Base-by-base conservation (phyloP, 1,140 invertebrate genomes). In the Thaumatotibia leucotreta region DNA sequence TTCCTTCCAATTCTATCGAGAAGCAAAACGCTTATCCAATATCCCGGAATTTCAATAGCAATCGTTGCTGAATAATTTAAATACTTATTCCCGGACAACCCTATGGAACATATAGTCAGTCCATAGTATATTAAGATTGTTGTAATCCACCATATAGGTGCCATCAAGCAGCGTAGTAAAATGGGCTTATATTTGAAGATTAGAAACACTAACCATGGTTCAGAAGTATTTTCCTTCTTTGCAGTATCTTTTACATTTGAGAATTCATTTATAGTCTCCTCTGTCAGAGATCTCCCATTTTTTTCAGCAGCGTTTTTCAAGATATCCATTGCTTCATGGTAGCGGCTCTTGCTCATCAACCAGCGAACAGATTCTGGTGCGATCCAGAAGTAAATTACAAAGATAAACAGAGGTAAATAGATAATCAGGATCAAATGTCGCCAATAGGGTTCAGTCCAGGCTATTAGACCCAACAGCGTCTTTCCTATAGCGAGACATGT, bases 91-190 rank as follows among this genome's bases (percentile, higher is more conserved):
- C 95, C 95, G 29, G 92, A 93, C 20, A 96, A 86, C 27, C 94
- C 92, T 5, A 94, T 94, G 0, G 95, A 93, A 76, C 96, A 95
- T 9, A 96, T 90, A 1, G 95, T 95, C 6, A 97, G 75, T 0
- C 95, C 96, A 75, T 96, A 96, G 76, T 95, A 96, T 2, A 95
- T 92, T 67, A 96, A 93, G 0, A 93, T 92, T 68, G 93, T 93
- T 1, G 93, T 93, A 4, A 94, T 89, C 94, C 93, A 95, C 82
- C 92, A 95, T 74, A 94, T 92, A 29, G 91, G 93, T 52, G 94
- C 93, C 22, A 92, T 92, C 1, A 93, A 74, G 29, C 95, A 86
- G 24, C 94, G 90, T 75, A 93, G 88, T 72, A 94, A 73, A 66
- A 93, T 91, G 22, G 90, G 87, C n/a, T 83, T 81, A 1, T 93